Percentiles rank a stretch among this genome's conserved stretches.
These are phyloP conservation scores for Sylvia atricapilla DNA, from an alignment of 2,113 vertebrate genomes.

Conservation along the genomic window DNA sequence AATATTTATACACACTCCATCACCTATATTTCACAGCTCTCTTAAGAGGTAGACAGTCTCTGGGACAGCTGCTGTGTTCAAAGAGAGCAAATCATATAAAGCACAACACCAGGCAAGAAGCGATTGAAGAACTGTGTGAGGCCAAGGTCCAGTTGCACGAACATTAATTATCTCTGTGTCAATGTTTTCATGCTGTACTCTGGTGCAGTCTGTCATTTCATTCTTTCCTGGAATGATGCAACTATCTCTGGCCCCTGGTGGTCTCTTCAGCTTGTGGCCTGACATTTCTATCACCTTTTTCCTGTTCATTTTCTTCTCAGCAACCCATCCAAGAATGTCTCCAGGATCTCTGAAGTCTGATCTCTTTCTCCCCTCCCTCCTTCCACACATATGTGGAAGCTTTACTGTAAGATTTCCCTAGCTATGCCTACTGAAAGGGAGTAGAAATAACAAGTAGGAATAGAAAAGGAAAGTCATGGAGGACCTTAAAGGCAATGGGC, in stretches of 20 bases:
- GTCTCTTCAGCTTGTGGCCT: slow-evolving; percentile 5
- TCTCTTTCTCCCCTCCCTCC: background rate
- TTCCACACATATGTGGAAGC: background rate
- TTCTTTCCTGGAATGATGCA: slow-evolving; percentile 15
- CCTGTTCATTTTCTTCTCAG: background rate
- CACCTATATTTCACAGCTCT: slow-evolving; percentile 35
- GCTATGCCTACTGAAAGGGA: background rate
- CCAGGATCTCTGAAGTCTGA: background rate
- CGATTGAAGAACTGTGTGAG: background rate
- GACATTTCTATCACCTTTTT: slow-evolving; percentile 32
- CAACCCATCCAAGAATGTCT: background rate
- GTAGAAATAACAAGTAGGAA: background rate
- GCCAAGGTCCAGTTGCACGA: slow-evolving; percentile 43
- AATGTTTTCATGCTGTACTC: background rate
- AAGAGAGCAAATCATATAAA: slow-evolving; percentile 15
- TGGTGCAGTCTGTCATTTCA: background rate
- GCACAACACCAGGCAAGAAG: background rate
- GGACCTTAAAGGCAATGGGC: background rate
- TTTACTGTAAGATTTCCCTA: background rate
- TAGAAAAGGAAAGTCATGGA: background rate
- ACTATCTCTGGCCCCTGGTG: background rate
- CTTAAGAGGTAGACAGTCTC: background rate
- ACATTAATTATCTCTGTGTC: slow-evolving; percentile 43
- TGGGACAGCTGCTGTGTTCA: slow-evolving; percentile 1
- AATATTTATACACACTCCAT: slow-evolving; percentile 27